Base-by-base conservation (phyloP, 2,797 vertebrate genomes). In the Phoxinus dragarum region DNA sequence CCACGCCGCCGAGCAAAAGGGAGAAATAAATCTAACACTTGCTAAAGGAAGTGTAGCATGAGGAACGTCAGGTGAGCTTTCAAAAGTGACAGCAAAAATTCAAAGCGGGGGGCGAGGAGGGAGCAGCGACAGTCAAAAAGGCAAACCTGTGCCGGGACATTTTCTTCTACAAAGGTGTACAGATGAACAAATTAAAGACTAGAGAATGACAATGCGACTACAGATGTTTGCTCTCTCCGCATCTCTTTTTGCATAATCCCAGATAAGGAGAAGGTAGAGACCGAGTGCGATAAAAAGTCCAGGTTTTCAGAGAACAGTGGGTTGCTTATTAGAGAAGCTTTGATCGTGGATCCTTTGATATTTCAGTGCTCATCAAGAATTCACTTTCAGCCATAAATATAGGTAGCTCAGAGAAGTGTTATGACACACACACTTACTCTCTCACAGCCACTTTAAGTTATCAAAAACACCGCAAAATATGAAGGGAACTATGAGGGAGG, bases 371-470 rank as follows among this genome's bases (percentile, higher is more conserved):
- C 97, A 99, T 99, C 98, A 99, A 98, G 97, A 99, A 99, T 99
- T 99, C 98, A 99, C 98, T 99, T 99, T 99, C 97, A 99, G 97
- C 96, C 93, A 96, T 98, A 99, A 99, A 99, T 99, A 98, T 97
- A 99, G 97, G 97, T 99, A 98, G 97, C 98, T 98, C 97, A 97
- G 97, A 98, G 97, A 98, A 96, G 96, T 95, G 97, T 96, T 96
- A 94, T 96, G 97, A 97, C 97, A 97, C 94, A 94, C 96, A 95
- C 95, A 95, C 93, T 96, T 94, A 95, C 96, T 95, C 95, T 95
- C 90, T 91, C 91, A 91, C 92, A 93, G 93, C 94, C 94, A 93
- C 93, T 94, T 95, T 95, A 95, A 95, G 94, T 95, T 95, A 95
- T 95, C 94, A 93, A 95, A 95, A 95, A 95, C 95, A 95, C 88